Conservation (phyloP, 1,140 invertebrate genomes). For the Cyphomyrmex costatus region DNA sequence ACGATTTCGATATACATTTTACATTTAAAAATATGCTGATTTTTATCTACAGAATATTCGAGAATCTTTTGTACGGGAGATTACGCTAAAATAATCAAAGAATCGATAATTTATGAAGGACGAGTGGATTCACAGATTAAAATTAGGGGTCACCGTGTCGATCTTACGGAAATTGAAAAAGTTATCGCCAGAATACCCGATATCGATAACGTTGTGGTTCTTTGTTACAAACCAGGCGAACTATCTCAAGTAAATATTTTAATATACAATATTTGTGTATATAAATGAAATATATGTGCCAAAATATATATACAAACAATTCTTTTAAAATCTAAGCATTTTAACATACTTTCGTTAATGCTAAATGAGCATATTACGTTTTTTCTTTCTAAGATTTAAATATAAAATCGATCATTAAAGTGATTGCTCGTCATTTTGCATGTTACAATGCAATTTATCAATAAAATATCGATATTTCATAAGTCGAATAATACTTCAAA, state of each 20-base stretch:
- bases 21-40: neutral
- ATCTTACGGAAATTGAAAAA: slow-evolving; percentile 93
- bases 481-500: neutral
- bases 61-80: slow-evolving; percentile 94
- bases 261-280: too few species aligned
- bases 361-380: too few species aligned
- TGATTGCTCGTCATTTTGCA: too few species aligned
- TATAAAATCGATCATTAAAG: too few species aligned
- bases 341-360: too few species aligned
- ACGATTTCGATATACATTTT: neutral
- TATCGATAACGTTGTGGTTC: slow-evolving; percentile 90
- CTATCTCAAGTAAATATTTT: slow-evolving; percentile 87
- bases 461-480: neutral
- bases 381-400: too few species aligned
- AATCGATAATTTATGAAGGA: slow-evolving; percentile 92
- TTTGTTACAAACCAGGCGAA: slow-evolving; percentile 93
- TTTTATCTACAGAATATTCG: slow-evolving; percentile 87
- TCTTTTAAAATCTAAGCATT: neutral
- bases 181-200: slow-evolving; percentile 88
- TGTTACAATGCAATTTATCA: neutral
- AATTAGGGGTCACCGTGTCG: slow-evolving; percentile 94
- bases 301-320: neutral
- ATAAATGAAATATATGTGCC: neutral
- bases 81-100: slow-evolving; percentile 92
- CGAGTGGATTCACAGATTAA: slow-evolving; percentile 95